These are phyloP conservation scores for Poecile atricapillus DNA, from an alignment of 2,113 vertebrate species.

Conservation along the genomic window DNA sequence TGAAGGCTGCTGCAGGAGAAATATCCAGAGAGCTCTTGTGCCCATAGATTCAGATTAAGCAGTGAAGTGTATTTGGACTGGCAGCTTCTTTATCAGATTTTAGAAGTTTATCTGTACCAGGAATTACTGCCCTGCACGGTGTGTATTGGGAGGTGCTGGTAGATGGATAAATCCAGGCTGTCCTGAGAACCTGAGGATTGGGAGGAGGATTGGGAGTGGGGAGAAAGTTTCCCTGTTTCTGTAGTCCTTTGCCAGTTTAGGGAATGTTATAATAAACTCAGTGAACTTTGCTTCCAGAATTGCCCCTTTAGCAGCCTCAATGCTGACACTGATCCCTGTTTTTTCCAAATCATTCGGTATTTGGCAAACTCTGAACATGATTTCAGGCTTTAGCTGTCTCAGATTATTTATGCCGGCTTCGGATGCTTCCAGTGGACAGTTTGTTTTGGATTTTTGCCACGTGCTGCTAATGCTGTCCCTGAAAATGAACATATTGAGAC, in stretches of 20 bases:
- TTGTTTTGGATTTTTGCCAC: background rate
- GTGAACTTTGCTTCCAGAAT: slow-evolving; percentile 46
- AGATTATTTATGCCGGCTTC: background rate
- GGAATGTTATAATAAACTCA: background rate
- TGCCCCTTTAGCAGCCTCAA: slow-evolving; percentile 10
- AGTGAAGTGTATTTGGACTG: background rate
- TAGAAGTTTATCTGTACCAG: background rate
- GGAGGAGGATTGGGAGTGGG: background rate
- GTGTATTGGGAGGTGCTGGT: accelerated
- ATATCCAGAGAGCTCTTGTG: background rate
- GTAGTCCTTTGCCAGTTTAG: background rate
- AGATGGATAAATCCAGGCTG: background rate
- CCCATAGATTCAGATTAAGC: background rate
- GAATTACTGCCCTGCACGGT: background rate
- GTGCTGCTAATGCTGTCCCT: background rate
- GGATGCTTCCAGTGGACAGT: background rate
- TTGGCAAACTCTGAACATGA: background rate
- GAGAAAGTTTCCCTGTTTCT: background rate
- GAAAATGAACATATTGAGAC: background rate
- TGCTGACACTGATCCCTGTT: background rate
- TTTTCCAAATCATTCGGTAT: background rate
- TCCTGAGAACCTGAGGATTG: background rate
- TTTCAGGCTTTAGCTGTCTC: slow-evolving; percentile 13
- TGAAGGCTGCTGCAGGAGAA: background rate
- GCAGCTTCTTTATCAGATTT: background rate